Conservation (phyloP, 2,113 vertebrate genomes). For the Plecotus auritus region DNA sequence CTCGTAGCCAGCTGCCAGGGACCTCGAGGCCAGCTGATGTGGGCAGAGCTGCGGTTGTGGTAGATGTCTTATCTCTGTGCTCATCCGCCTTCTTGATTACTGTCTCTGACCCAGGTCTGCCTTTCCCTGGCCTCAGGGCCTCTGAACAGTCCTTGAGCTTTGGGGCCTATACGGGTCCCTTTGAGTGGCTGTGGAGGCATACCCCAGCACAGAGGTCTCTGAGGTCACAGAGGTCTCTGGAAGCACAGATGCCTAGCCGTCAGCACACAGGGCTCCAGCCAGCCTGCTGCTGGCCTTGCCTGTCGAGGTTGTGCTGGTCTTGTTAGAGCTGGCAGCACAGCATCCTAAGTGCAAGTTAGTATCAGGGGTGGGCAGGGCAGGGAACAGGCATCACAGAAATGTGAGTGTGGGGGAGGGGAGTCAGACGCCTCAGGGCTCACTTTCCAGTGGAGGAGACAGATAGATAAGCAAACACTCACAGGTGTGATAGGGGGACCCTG, state of each 20-base stretch:
- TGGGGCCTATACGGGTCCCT: neutral
- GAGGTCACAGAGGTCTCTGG: no score
- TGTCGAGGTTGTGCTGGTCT: fast-evolving
- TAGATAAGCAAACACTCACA: no score
- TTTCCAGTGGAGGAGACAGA: neutral
- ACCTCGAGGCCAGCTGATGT: fast-evolving
- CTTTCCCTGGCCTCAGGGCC: neutral
- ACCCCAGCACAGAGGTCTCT: neutral
- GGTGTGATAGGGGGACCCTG: neutral
- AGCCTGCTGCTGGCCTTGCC: neutral
- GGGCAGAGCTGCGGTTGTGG: no score
- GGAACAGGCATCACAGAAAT: neutral
- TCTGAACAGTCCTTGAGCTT: no score
- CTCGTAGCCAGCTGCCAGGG: fast-evolving
- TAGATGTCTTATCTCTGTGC: no score
- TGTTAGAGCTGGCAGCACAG: neutral
- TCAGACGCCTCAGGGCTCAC: no score
- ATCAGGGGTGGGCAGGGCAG: neutral
- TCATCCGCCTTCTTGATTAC: fast-evolving
- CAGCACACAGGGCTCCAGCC: neutral
- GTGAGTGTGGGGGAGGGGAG: no score
- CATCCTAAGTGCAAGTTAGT: neutral
- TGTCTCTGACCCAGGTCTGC: neutral
- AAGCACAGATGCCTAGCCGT: neutral
- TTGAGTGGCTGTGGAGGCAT: no score